Evolutionary conservation across 2,113 vertebrate genomes (phyloP), one percentile per base, ranked within the genome.

Genomic region (Taurulus bubalis): DNA sequence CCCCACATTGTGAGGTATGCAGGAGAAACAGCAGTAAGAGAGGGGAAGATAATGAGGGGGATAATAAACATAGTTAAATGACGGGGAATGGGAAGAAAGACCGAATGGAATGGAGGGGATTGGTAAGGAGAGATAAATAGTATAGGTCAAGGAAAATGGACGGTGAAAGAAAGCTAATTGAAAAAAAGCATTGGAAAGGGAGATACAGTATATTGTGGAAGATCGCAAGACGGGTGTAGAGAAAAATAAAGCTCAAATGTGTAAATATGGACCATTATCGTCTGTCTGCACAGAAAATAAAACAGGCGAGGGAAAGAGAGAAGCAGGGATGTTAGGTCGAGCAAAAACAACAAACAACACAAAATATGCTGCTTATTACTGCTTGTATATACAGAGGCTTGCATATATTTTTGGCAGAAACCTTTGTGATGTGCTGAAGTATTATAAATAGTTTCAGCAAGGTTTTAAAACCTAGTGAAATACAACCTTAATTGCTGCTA

Each of bases 391-490:
- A 34, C 47, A 45, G 15, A 70, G 28, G 20, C 69, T 45, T 62
- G 60, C 16, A 36, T 65, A 71, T 30, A 80, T 79, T 59, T 65
- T 22, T 56, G 55, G 49, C 24, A 38, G 12, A 38, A 4, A 45
- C 30, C 20, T 53, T 68, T 62, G 60, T 68, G 60, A 77, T 56
- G 45, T 66, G 67, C 75, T 67, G 12, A 55, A 60, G 69, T 64
- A 69, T 84, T 68, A 75, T 28, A 53, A 62, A 71, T 9, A 69
- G 70, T 72, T 87, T 64, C 60, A 63, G 60, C n/a, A 71, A 38
- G 65, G 14, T 79, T 85, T 87, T 62, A 63, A 64, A 64, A 70
- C 38, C 7, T 79, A 70, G 83, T 80, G 71, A 51, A 82, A 72
- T 67, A 63, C 28, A 32, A 68, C 36, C 70, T 30, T 66, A 83